Evolutionary conservation across 2,797 vertebrate genomes (phyloP).

Genomic region (Scolopax rusticola): DNA sequence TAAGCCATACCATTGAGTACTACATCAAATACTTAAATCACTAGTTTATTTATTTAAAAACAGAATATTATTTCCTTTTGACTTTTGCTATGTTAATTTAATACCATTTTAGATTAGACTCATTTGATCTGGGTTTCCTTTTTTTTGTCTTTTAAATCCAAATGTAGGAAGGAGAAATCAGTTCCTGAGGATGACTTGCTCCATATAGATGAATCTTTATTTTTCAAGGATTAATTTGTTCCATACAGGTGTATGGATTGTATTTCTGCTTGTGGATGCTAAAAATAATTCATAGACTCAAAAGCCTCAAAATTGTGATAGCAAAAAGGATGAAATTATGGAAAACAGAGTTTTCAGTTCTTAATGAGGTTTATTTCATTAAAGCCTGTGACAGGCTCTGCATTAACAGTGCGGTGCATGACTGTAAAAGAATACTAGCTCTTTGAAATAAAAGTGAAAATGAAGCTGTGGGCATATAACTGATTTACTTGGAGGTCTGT

Average conservation of each 20-base stretch:
- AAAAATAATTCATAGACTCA: background rate
- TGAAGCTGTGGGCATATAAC: background rate
- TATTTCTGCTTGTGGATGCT: background rate
- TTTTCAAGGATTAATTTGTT: background rate
- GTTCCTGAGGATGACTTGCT: background rate
- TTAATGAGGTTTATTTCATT: background rate
- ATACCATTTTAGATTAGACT: background rate
- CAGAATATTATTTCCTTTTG: background rate
- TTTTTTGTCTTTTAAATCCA: background rate
- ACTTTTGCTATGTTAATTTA: background rate
- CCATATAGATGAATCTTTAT: background rate
- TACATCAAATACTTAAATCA: background rate
- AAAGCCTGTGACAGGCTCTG: background rate
- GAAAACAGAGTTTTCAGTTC: background rate
- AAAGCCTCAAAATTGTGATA: background rate
- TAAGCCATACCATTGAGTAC: constrained; percentile 65
- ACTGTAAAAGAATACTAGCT: background rate
- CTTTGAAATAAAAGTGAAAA: background rate
- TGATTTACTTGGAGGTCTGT: background rate
- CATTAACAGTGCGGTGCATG: background rate
- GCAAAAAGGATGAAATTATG: background rate
- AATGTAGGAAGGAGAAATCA: background rate
- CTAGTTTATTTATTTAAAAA: background rate
- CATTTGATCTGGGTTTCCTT: background rate
- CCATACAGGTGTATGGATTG: background rate